phyloP scores from a whole-genome alignment of 1,140 invertebrate species.

The Trichonephila clavipes region DNA sequence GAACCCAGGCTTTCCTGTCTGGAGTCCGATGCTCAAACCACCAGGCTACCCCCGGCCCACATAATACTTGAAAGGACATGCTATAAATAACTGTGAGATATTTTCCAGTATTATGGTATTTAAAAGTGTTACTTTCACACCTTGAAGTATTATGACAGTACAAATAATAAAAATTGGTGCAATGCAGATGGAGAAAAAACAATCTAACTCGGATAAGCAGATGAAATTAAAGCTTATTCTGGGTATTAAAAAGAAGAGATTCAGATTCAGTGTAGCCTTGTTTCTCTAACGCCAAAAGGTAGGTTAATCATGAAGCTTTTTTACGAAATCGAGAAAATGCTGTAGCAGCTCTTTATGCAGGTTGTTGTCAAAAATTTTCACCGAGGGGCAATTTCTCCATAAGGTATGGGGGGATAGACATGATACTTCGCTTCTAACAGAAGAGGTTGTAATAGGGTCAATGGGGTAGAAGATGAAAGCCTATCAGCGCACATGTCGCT shows the following conservation, averaged over 20 bases:
- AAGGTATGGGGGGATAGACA: not conserved
- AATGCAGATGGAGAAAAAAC: not conserved
- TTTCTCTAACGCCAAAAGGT: fast-evolving
- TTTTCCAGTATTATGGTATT: not conserved
- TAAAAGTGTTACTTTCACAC: not conserved
- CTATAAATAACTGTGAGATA: not conserved
- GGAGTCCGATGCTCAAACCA: too few relatives aligned
- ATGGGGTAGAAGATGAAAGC: not conserved
- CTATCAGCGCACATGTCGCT: not conserved
- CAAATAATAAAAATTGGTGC: not conserved
- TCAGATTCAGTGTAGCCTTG: not conserved
- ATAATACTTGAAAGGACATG: not conserved
- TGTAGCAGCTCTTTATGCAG: not conserved
- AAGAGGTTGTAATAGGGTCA: not conserved
- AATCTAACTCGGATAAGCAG: not conserved
- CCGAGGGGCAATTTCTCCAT: too few relatives aligned
- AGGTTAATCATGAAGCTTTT: not conserved
- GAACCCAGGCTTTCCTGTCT: too few relatives aligned
- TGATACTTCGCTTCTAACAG: not conserved
- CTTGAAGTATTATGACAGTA: not conserved
- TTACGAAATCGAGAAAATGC: not conserved
- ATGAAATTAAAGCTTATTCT: not conserved
- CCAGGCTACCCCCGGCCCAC: too few relatives aligned
- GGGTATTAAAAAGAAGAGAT: not conserved
- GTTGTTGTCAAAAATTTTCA: not conserved